phyloP scores from a whole-genome alignment of 2,888 invertebrate species.

The Euclidia mi region DNA sequence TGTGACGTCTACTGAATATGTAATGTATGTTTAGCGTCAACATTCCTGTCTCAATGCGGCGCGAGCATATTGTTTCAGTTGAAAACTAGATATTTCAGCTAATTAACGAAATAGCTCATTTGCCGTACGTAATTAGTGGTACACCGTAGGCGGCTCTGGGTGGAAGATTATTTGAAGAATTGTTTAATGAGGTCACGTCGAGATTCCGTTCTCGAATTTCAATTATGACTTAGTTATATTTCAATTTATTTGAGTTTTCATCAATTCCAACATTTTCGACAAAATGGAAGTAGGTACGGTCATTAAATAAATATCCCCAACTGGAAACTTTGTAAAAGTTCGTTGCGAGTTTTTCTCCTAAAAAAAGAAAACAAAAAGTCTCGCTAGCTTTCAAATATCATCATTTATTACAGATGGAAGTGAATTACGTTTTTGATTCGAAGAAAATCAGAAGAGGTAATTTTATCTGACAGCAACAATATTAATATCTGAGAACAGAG shows the following conservation, averaged over 20 bases:
- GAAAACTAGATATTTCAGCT: slow-evolving; percentile 2
- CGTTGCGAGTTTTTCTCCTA: slow-evolving; percentile 56
- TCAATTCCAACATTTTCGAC: slow-evolving; percentile 29
- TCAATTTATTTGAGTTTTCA: slow-evolving; percentile 39
- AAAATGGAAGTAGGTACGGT: slow-evolving; percentile 49
- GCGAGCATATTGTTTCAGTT: slow-evolving; percentile 2
- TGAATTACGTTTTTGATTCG: slow-evolving; percentile 30
- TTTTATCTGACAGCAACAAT: slow-evolving; percentile 16
- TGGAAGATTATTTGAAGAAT: slow-evolving; percentile 13
- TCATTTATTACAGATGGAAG: slow-evolving; percentile 53
- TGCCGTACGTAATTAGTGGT: slow-evolving; percentile 5
- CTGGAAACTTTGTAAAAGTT: slow-evolving; percentile 64
- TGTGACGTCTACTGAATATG: slow-evolving; percentile 20
- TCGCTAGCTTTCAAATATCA: slow-evolving; percentile 50
- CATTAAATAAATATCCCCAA: slow-evolving; percentile 74
- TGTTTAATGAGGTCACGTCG: slow-evolving; percentile 18
- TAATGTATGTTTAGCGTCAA: slow-evolving; percentile 3
- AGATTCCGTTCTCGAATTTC: slow-evolving; percentile 5
- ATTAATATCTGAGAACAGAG: slow-evolving; percentile 4
- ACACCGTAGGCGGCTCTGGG: neutral
- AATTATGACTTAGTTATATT: slow-evolving; percentile 30
- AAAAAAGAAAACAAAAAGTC: slow-evolving; percentile 63
- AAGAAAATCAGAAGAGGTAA: slow-evolving; percentile 17
- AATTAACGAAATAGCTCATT: slow-evolving; percentile 4
- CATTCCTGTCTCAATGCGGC: neutral